phyloP scores from a whole-genome alignment of 2,888 invertebrate species.

The Pristionchus japonicus region DNA sequence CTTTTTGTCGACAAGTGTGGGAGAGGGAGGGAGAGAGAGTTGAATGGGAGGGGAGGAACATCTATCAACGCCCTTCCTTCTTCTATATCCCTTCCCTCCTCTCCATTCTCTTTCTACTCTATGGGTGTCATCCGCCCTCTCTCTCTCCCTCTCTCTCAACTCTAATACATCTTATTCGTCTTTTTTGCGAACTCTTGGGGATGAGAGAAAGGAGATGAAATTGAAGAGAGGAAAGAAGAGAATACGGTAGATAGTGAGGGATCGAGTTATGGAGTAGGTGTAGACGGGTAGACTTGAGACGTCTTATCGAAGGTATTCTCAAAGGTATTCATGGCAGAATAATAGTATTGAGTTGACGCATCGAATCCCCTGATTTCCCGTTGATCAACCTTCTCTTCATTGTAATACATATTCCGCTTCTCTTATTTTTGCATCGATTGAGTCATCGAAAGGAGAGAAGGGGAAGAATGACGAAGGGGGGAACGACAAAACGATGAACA shows the following conservation, averaged over 20 bases:
- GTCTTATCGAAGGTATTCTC: neutral
- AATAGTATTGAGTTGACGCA: neutral
- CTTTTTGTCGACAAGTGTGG: neutral
- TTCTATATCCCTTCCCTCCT: neutral
- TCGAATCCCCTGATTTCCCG: neutral
- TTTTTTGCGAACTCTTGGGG: slow-evolving; percentile 26
- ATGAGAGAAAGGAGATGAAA: slow-evolving; percentile 4
- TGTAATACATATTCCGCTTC: neutral
- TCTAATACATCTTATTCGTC: neutral
- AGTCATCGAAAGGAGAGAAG: neutral
- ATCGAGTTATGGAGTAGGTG: neutral
- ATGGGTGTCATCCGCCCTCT: slow-evolving; percentile 24
- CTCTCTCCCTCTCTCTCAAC: neutral
- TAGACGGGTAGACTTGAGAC: neutral
- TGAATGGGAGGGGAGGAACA: neutral
- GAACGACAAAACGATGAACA: neutral
- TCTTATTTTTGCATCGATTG: neutral
- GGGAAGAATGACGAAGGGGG: neutral
- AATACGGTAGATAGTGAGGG: neutral
- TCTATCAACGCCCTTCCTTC: slow-evolving; percentile 32
- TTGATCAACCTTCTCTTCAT: neutral
- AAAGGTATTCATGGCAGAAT: no score
- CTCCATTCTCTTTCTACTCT: neutral
- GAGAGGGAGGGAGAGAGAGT: neutral
- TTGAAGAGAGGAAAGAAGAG: neutral